Base-by-base conservation (phyloP, 2,797 vertebrate species). In the Enteromius radiatus region DNA sequence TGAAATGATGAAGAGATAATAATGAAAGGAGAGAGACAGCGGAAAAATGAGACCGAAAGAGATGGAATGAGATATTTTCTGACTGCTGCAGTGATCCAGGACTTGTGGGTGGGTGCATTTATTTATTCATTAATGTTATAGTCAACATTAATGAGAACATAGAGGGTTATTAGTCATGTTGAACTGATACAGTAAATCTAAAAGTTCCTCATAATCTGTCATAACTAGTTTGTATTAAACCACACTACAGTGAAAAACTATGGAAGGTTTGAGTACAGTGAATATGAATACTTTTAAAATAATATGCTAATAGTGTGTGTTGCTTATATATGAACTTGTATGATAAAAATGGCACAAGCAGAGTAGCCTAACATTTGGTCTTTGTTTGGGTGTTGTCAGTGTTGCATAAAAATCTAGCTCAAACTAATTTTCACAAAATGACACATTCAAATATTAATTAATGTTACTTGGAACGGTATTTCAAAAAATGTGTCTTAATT, bases 1-100 rank as follows among this genome's bases (percentile, higher is more conserved):
- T 38, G 33, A 56, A 80, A 56, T 56, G 65, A 80, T 69, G 65
- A 54, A 68, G 10, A 69, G 49, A 69, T 56, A 19, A n/a, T 33
- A 14, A 69, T 68, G 64, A 79, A 68, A 68, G 21, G 21, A 54
- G 15, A 49, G 64, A 70, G n/a, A 36, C 19, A 67, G 19, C 28
- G 15, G 45, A 31, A 69, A 68, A 70, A 17, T 41, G 33, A 80
- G 78, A 80, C 33, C 0, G 28, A 45, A 33, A 56, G 33, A 56
- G 17, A 80, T 41, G 49, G 49, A 69, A 54, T 2, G 4, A 3
- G 47, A 78, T 78, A 59, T n/a, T 76, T 76, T 74, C 49, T 74
- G 21, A 54, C 49, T 74, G 28, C 33, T 26, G 26, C 38, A 31
- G 26, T 77, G 23, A 64, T 47, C 19, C 41, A 21, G 75, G 56